Base-by-base conservation (phyloP, 2,888 invertebrate species). In the Schizaphis graminum region DNA sequence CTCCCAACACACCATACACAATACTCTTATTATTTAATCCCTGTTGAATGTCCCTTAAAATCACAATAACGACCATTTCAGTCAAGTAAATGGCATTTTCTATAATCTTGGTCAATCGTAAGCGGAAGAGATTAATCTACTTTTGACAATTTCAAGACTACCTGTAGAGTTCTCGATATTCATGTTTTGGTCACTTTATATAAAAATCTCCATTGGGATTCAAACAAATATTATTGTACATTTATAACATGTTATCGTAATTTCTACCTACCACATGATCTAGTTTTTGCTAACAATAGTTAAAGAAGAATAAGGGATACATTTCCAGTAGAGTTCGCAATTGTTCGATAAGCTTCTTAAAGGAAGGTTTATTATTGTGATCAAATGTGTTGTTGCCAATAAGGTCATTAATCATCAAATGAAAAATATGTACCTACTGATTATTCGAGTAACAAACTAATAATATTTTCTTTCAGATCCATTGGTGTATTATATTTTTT, bases 201-300 rank as follows among this genome's bases (percentile, higher is more conserved):
- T 35, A 77, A 77, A 67, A 35, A 35, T 35, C 8, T 35, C 77
- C 77, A 35, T 77, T 3, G 35, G 35, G 77, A 35, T 35, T 77
- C 77, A 77, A 21, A 77, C 77, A 77, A 77, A 77, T 77, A 77
- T 77, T 77, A 24, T 77, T 77, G 77, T 77, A 77, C 77, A 77
- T 77, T 77, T 41, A 77, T 35, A 77, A 77, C 77, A 77, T 77
- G 77, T 77, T 77, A 35, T 77, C 21, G 35, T 77, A 77, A 77
- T 77, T 77, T 21, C 77, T 77, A 77, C 77, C 77, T 77, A 77
- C 77, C 77, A 8, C 77, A 77, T 24, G 35, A 41, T 77, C 35
- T 77, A 77, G 13, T 77, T 77, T 77, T 77, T 41, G 77, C 35
- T 11, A 77, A 77, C 77, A 77, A 77, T 77, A 35, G 77, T 77